Conservation (phyloP, 2,113 vertebrate genomes). For the Silurus meridionalis region DNA sequence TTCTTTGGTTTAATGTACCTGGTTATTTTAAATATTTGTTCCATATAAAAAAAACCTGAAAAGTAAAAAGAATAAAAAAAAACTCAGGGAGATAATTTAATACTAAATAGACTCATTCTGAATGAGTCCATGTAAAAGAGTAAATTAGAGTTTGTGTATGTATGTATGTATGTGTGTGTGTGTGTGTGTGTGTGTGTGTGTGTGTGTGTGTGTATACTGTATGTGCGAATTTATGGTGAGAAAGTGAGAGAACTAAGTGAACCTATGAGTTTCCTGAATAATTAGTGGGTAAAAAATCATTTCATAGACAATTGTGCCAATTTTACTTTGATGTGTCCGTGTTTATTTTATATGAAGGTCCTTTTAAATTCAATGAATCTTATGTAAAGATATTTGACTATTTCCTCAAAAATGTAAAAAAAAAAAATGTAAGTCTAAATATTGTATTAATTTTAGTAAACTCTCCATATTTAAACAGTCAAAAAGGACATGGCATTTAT, state of each 20-base stretch:
- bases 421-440: background rate
- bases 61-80: background rate
- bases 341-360: background rate
- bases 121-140: background rate
- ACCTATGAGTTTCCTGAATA: constrained; percentile 39
- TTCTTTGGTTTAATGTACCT: background rate
- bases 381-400: background rate
- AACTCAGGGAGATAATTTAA: background rate
- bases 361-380: background rate
- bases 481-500: background rate
- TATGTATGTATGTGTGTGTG: background rate
- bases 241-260: constrained; percentile 50
- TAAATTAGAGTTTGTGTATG: background rate
- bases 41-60: background rate
- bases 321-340: background rate
- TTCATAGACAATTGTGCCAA: constrained; percentile 6
- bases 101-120: background rate
- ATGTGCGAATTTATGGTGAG: constrained; percentile 55
- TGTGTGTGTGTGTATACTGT: constrained; percentile 7
- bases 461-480: background rate
- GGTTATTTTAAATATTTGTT: background rate
- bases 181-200: constrained; percentile 2
- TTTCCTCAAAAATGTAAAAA: background rate
- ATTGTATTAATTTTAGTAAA: background rate
- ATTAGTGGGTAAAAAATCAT: background rate